phyloP scores from a whole-genome alignment of 2,888 invertebrate species.

The Meta bourneti region DNA sequence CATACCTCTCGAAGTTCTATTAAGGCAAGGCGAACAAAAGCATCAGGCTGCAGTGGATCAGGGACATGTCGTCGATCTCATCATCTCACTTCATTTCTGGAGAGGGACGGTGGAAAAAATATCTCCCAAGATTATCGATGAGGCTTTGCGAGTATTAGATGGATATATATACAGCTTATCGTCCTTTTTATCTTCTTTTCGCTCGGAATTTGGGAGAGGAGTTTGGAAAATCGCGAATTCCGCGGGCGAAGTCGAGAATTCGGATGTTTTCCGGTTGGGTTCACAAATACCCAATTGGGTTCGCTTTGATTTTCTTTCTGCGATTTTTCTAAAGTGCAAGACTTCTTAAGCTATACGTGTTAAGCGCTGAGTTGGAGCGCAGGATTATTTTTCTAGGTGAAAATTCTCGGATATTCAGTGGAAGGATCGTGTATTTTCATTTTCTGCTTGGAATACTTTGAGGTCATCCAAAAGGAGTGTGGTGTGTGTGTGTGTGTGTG shows the following conservation, averaged over 20 bases:
- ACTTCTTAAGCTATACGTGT: slow-evolving; percentile 27
- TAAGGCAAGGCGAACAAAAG: slow-evolving; percentile 1
- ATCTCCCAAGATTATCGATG: slow-evolving; percentile 44
- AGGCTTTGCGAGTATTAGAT: not conserved
- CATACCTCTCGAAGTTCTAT: slow-evolving; percentile 51
- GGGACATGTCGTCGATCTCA: slow-evolving; percentile 29
- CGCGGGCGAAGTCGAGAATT: not conserved
- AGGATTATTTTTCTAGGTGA: not conserved
- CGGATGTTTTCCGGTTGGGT: slow-evolving; percentile 2
- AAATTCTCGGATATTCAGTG: too few species aligned
- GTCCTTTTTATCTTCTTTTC: not conserved
- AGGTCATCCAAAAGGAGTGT: too few species aligned
- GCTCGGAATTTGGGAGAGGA: not conserved
- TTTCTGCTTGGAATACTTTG: too few species aligned
- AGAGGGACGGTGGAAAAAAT: not conserved
- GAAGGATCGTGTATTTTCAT: too few species aligned
- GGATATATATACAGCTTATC: slow-evolving; percentile 26
- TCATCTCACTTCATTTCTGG: slow-evolving; percentile 13
- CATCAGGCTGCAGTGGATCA: not conserved
- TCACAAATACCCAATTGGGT: slow-evolving; percentile 16
- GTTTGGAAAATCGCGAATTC: slow-evolving; percentile 25
- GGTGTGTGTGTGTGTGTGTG: too few species aligned
- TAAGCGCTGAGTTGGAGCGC: not conserved
- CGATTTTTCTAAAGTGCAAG: not conserved
- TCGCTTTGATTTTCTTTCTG: not conserved